Evolutionary conservation across 2,888 invertebrate genomes (phyloP).

Genomic region (Leptothorax acervorum): DNA sequence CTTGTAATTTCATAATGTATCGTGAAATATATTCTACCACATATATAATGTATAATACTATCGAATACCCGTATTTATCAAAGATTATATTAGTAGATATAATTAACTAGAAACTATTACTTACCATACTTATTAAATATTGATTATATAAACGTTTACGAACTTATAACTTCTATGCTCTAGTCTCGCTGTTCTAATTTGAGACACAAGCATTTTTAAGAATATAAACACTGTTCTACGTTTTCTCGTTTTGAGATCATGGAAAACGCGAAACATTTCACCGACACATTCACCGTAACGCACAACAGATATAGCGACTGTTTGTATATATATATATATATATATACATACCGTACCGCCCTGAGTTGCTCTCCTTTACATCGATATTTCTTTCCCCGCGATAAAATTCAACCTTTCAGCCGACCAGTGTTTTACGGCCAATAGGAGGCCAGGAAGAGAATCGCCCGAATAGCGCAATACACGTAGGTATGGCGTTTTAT

Average conservation of each 20-base stretch:
- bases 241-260: slow-evolving; percentile 47
- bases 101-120: neutral
- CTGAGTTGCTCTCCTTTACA: slow-evolving; percentile 78
- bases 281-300: slow-evolving; percentile 43
- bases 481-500: slow-evolving; percentile 84
- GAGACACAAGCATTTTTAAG: neutral
- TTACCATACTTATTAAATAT: neutral
- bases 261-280: slow-evolving; percentile 42
- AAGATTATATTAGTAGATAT: neutral
- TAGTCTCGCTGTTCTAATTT: neutral
- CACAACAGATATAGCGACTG: slow-evolving; percentile 39
- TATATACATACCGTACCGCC: slow-evolving; percentile 70
- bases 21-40: neutral
- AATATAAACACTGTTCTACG: slow-evolving; percentile 9
- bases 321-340: slow-evolving; percentile 58
- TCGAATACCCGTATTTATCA: neutral
- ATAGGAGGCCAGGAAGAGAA: slow-evolving; percentile 84
- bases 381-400: slow-evolving; percentile 83
- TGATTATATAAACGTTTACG: neutral
- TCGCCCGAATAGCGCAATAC: slow-evolving; percentile 82
- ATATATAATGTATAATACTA: neutral
- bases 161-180: neutral
- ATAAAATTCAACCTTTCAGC: slow-evolving; percentile 85
- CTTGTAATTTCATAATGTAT: neutral
- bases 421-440: slow-evolving; percentile 85